Evolutionary conservation across 2,797 vertebrate species (phyloP).

Genomic region (Pteronotus mesoamericanus): DNA sequence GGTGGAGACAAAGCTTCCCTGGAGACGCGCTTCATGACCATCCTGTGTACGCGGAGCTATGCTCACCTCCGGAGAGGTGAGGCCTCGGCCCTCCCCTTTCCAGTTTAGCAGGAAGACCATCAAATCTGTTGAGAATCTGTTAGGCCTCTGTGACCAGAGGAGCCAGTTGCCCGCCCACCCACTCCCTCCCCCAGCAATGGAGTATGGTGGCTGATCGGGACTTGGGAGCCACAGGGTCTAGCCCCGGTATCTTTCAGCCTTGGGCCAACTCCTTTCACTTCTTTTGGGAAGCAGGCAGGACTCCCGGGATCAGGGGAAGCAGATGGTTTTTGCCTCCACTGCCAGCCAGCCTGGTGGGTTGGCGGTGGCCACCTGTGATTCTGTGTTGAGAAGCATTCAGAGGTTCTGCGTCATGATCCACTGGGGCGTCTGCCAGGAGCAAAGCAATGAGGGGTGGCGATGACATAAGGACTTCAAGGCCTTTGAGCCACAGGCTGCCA

Average conservation of each 20-base stretch:
- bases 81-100: not conserved
- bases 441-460: not conserved
- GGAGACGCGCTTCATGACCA: slow-evolving; percentile 94
- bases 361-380: not conserved
- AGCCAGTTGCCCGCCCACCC: not conserved
- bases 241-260: not conserved
- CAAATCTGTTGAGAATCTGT: not conserved
- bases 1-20: slow-evolving; percentile 91
- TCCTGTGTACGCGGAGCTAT: slow-evolving; percentile 96
- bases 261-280: not conserved
- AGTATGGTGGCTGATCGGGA: too few species aligned
- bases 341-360: not conserved
- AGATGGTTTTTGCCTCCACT: not conserved
- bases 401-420: not conserved
- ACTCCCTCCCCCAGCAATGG: too few species aligned
- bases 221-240: not conserved
- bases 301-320: not conserved
- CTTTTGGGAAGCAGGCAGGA: not conserved
- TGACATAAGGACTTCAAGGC: not conserved
- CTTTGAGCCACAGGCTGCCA: not conserved
- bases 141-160: not conserved
- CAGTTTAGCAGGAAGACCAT: not conserved
- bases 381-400: not conserved
- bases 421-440: not conserved
- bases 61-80: slow-evolving; percentile 94